Evolutionary conservation across 2,113 vertebrate species (phyloP), one percentile per base, ranked within the genome.

Genomic region (Taurulus bubalis): DNA sequence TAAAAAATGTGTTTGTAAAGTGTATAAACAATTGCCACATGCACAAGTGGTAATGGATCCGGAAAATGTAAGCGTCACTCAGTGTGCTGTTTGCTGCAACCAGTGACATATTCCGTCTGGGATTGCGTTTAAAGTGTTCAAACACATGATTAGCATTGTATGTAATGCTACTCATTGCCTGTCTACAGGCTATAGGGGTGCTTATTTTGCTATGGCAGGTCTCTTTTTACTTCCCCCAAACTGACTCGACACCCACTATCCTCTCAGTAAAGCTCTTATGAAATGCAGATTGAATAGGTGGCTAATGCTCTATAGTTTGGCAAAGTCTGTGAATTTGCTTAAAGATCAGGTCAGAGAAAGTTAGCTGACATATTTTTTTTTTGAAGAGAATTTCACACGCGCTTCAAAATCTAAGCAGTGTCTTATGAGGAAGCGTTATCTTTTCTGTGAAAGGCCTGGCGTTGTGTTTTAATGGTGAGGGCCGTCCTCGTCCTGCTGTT

Each of bases 381-480:
- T n/a, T n/a, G n/a, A 16, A 53, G 32, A 71, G 36, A 20, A 59
- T 74, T 82, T 79, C 26, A 69, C 18, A 36, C 8, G 2, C 55
- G 3, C 3, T 8, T 38, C 36, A 56, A 45, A 30, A 78, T 73
- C 49, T 34, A 79, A 38, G 3, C 36, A 8, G 34, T 47, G 55
- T 56, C 6, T 71, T 53, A 76, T 26, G 24, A 59, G 20, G 63
- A 70, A 58, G 58, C 55, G 8, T 64, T 30, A 53, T 47, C 56
- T 12, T 42, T 38, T 26, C 71, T 30, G 49, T 72, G 59, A 70
- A 62, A 69, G 12, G 49, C 69, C 38, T 72, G 53, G 65, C 49
- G 1, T 67, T 66, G 79, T 77, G 58, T 77, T 77, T 53, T 3
- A 55, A 9, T 56, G 40, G 30, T 11, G 32, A 47, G 71, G 65